Percentiles rank a stretch among this genome's conserved stretches.
These are phyloP conservation scores for Ataeniobius toweri DNA, from an alignment of 2,797 vertebrate species.

Conservation along the genomic window DNA sequence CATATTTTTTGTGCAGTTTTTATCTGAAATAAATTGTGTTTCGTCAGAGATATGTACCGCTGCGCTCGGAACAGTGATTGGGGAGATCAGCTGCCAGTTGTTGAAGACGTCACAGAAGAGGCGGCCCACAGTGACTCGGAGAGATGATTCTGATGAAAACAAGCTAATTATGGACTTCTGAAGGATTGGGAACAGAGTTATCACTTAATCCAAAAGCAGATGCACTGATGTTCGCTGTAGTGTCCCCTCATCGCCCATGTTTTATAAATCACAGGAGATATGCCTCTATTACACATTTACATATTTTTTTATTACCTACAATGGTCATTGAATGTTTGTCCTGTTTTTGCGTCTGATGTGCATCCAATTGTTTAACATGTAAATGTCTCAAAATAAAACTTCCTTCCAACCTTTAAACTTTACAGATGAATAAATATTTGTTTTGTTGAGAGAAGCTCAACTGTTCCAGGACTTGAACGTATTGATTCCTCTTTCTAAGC, in stretches of 20 bases:
- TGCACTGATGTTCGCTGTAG: too few species aligned
- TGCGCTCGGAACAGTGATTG: constrained; percentile 86
- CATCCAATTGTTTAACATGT: background rate
- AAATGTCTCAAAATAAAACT: background rate
- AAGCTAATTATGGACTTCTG: background rate
- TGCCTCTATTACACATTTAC: background rate
- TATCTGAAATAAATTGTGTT: background rate
- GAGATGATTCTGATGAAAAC: constrained; percentile 2
- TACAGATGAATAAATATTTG: background rate
- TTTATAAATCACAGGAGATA: background rate
- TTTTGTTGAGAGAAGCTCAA: background rate
- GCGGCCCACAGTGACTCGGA: constrained; percentile 48
- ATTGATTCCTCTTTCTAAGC: background rate
- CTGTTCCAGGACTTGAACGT: background rate
- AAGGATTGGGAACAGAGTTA: background rate
- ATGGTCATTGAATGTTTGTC: background rate
- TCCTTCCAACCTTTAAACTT: background rate
- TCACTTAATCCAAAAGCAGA: background rate
- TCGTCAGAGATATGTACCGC: constrained; percentile 83
- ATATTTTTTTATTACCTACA: background rate
- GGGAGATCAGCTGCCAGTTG: constrained; percentile 84
- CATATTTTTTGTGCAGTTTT: background rate
- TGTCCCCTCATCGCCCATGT: background rate
- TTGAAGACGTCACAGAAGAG: constrained; percentile 23
- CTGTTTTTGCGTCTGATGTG: background rate